Percentiles rank a stretch among this genome's conserved stretches.
Evolutionary conservation across 2,888 invertebrate species (phyloP).

Genomic region (Acleris literana): DNA sequence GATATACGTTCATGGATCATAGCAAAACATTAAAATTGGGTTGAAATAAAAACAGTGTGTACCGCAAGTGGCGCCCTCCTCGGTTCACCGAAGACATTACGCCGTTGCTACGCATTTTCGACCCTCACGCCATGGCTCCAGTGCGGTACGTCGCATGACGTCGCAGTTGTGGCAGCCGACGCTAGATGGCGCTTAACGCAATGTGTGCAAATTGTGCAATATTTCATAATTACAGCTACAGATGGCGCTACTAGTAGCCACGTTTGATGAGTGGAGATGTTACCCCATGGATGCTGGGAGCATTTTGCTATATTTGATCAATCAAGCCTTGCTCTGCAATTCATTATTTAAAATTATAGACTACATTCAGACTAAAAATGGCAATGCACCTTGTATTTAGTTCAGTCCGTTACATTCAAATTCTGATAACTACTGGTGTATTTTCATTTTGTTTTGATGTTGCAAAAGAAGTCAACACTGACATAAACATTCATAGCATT

Average conservation of each 20-base stretch:
- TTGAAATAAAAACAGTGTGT: constrained; percentile 83
- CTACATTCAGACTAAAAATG: constrained; percentile 17
- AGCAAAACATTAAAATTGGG: constrained; percentile 53
- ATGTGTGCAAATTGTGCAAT: constrained; percentile 68
- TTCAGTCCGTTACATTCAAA: not conserved
- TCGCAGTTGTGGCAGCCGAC: constrained; percentile 52
- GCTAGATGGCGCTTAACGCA: constrained; percentile 74
- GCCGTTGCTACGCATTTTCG: constrained; percentile 90
- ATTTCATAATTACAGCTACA: constrained; percentile 57
- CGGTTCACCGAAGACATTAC: constrained; percentile 91
- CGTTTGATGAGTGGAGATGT: constrained; percentile 36
- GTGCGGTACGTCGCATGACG: constrained; percentile 79
- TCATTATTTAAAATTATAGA: constrained; percentile 17
- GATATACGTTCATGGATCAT: not conserved
- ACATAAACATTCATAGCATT: constrained; percentile 12
- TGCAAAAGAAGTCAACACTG: constrained; percentile 2
- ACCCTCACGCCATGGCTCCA: constrained; percentile 86
- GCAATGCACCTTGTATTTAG: constrained; percentile 13
- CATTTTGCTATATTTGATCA: constrained; percentile 23
- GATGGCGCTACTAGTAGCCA: constrained; percentile 62
- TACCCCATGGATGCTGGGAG: constrained; percentile 37
- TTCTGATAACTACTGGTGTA: not conserved
- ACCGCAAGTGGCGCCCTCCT: constrained; percentile 93
- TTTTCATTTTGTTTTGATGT: constrained; percentile 9
- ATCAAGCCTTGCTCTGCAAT: constrained; percentile 46